Base-by-base conservation (phyloP, 2,797 vertebrate genomes). In the Hypotaenidia okinawae region DNA sequence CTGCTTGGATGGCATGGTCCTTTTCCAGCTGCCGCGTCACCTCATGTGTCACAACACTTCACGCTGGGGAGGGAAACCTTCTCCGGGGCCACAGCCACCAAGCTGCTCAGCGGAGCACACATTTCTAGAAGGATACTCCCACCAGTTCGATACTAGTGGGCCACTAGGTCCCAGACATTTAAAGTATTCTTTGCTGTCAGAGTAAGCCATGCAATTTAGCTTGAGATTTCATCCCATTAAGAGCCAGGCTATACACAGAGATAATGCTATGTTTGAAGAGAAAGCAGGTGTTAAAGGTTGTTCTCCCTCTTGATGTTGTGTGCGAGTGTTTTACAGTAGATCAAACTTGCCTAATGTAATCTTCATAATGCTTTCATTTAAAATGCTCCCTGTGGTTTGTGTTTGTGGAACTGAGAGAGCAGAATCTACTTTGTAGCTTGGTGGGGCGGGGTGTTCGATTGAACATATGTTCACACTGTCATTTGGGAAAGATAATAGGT, bases 311-410 rank as follows among this genome's bases (percentile, higher is more conserved):
- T 87, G 93, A 87, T 81, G 95, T 85, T 96, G 74, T 94, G 39
- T 84, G 67, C 0, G 23, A 92, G 94, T 86, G 35, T 95, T 97
- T 96, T 95, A 95, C 94, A 96, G 92, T 96, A 97, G 94, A 97
- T 97, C 96, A 97, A n/a, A 96, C 92, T 96, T 96, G 92, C 95
- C 92, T 96, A 96, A 97, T 96, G 95, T 93, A 94, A 95, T 97
- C 95, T 96, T 96, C 6, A 57, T 96, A 96, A 96, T 90, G 93
- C 95, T 96, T 96, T 96, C 85, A 97, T 97, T 97, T 96, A 81
- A 97, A 96, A 97, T 95, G 84, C 94, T 97, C 95, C 96, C 96
- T 86, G 90, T 94, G 93, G 95, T 93, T 97, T 96, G 83, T 93
- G 78, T 97, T 97, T 96, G 94, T 84, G 84, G 89, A 96, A 89